Evolutionary conservation across 2,888 invertebrate genomes (phyloP).

Genomic region (Clepsis dumicolana): DNA sequence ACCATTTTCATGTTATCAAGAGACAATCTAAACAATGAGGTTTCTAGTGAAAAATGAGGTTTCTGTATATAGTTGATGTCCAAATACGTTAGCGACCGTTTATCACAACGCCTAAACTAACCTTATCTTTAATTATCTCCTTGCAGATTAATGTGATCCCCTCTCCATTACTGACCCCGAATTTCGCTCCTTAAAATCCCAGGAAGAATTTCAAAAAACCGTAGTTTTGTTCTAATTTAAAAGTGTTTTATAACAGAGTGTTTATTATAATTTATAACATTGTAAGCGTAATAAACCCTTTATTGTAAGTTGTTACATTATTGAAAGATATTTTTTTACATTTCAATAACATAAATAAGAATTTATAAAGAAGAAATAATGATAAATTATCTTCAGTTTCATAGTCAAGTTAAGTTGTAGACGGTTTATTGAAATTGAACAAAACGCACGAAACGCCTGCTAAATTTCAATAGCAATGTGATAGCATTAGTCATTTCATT

Average conservation of each 20-base stretch:
- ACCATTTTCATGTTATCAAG: no score
- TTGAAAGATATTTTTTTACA: neutral
- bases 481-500: neutral
- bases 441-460: neutral
- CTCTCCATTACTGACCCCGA: neutral
- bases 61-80: no score
- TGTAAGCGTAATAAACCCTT: conserved; percentile 21
- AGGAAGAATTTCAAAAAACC: neutral
- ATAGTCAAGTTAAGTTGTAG: no score
- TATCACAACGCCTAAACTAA: neutral
- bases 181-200: neutral
- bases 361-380: neutral
- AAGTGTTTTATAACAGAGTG: neutral
- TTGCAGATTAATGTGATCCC: neutral
- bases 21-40: no score
- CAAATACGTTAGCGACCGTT: no score
- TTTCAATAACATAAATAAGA: neutral
- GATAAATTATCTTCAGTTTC: neutral
- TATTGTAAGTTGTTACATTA: neutral
- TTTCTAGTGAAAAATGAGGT: no score
- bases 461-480: neutral
- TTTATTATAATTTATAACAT: neutral
- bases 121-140: conserved; percentile 2
- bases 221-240: neutral
- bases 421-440: neutral